These are phyloP conservation scores for Saguinus midas DNA, from an alignment of 2,113 vertebrate species.

Conservation along the genomic window DNA sequence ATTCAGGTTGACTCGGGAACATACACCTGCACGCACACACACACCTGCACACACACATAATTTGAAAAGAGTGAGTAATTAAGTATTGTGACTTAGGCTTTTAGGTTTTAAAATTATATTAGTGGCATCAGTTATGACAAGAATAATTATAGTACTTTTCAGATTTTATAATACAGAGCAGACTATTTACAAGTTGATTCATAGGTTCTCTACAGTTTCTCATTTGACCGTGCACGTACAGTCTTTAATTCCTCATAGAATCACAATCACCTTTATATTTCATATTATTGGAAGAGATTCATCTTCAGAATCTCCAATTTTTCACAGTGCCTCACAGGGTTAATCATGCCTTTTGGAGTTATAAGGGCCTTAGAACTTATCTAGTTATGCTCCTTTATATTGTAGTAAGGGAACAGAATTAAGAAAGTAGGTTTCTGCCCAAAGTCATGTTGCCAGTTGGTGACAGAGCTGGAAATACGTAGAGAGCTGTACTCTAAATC, in stretches of 20 bases:
- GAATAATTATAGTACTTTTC: not conserved
- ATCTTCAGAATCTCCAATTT: not conserved
- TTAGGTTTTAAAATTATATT: not conserved
- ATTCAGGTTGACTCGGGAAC: not conserved
- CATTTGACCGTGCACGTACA: not conserved
- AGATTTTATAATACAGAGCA: not conserved
- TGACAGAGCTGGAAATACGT: not conserved
- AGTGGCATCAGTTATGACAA: not conserved
- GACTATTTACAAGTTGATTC: not conserved
- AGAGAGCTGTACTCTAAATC: not conserved
- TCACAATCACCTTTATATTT: not conserved
- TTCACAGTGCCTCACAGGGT: not conserved
- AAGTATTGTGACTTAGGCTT: not conserved
- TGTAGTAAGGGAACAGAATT: not conserved
- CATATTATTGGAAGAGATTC: not conserved
- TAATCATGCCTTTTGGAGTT: not conserved
- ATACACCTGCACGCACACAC: rapidly evolving
- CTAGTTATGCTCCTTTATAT: not conserved
- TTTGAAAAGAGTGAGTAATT: not conserved
- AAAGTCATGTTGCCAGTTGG: not conserved
- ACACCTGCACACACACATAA: not conserved
- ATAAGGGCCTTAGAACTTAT: not conserved
- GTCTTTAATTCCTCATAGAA: not conserved
- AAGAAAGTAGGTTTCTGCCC: not conserved
- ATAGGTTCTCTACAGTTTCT: not conserved